Percentiles rank a stretch among this genome's conserved stretches.
phyloP scores from a whole-genome alignment of 2,797 vertebrate species.

The Emys orbicularis region DNA sequence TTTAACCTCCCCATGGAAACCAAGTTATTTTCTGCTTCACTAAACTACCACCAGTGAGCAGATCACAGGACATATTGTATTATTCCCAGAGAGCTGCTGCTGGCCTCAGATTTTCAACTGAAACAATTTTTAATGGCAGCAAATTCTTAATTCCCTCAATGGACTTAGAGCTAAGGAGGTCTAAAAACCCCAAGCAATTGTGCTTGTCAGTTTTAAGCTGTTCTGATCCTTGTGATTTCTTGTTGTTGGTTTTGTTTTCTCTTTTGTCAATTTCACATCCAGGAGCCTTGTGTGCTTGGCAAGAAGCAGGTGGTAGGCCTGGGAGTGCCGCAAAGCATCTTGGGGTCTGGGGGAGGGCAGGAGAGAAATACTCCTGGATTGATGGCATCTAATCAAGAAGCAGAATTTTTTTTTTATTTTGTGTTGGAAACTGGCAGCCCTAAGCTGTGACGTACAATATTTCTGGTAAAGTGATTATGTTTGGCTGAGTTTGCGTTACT shows the following conservation, averaged over 20 bases:
- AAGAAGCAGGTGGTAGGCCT: background rate
- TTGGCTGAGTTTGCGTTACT: background rate
- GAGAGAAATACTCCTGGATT: background rate
- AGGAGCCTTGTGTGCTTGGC: background rate
- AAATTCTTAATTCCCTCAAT: background rate
- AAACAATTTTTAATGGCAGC: background rate
- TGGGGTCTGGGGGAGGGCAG: background rate
- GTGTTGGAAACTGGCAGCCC: background rate
- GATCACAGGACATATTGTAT: background rate
- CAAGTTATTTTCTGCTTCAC: background rate
- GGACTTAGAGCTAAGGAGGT: background rate
- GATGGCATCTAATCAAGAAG: background rate
- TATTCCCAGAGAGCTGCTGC: background rate
- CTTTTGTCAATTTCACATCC: background rate
- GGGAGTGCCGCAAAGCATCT: background rate
- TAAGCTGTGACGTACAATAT: background rate
- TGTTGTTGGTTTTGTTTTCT: background rate
- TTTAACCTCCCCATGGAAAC: constrained; percentile 18
- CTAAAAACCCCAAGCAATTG: background rate
- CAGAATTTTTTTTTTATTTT: background rate
- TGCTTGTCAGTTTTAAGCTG: background rate
- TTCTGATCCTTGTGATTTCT: background rate
- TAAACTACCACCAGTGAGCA: background rate
- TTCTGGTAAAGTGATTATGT: background rate
- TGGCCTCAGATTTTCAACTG: background rate